phyloP scores from a whole-genome alignment of 2,888 invertebrate genomes.

The Eristalinus sepulchralis region DNA sequence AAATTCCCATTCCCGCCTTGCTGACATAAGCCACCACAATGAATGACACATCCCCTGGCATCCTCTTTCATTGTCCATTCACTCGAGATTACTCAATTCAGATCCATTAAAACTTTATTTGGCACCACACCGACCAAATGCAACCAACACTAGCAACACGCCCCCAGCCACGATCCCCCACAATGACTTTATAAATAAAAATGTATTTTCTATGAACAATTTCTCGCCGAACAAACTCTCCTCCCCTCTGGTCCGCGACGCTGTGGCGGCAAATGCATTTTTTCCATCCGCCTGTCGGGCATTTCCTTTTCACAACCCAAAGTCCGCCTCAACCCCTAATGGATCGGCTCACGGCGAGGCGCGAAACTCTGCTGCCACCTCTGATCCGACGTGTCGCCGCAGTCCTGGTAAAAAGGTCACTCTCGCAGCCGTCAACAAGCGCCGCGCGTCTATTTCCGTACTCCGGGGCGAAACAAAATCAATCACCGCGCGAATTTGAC shows the following conservation, averaged over 20 bases:
- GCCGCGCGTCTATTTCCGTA: background rate
- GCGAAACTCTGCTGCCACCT: background rate
- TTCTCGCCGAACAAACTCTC: background rate
- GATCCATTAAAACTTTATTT: constrained; percentile 53
- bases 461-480: constrained; percentile 7
- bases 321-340: constrained; percentile 45
- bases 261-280: constrained; percentile 31
- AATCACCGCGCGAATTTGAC: constrained; percentile 19
- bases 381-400: constrained; percentile 36
- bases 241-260: background rate
- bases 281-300: constrained; percentile 33
- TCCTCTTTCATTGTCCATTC: constrained; percentile 14
- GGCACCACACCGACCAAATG: background rate
- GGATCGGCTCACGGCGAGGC: constrained; percentile 9
- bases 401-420: constrained; percentile 61
- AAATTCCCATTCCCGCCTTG: background rate
- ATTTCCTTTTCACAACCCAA: constrained; percentile 56
- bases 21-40: background rate
- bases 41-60: constrained; percentile 10
- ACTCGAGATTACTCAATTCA: constrained; percentile 42
- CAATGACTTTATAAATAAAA: background rate
- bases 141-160: background rate
- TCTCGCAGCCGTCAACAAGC: constrained; percentile 2
- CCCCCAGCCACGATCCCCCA: background rate
- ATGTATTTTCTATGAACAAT: background rate